phyloP scores from a whole-genome alignment of 1,140 invertebrate genomes.

The Bombus waltoni region DNA sequence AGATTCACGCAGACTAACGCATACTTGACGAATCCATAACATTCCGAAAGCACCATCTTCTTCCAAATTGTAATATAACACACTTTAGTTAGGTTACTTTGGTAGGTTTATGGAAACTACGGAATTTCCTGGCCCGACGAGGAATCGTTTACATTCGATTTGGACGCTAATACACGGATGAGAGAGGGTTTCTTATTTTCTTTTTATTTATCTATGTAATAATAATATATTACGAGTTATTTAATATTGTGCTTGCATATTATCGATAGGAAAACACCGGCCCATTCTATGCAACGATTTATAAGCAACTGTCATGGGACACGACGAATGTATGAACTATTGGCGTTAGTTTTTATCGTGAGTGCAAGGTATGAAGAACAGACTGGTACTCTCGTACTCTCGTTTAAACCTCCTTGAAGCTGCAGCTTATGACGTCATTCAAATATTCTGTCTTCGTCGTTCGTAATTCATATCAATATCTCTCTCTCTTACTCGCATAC shows the following conservation, averaged over 20 bases:
- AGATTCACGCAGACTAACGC: constrained; percentile 87
- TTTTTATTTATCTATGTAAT: neutral
- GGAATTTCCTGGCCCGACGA: neutral
- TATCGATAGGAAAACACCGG: neutral
- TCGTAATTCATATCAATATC: neutral
- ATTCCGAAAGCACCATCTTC: constrained; percentile 86
- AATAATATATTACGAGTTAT: neutral
- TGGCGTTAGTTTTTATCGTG: constrained; percentile 26
- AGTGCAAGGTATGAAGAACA: constrained; percentile 8
- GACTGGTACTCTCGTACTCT: constrained; percentile 30
- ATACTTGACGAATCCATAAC: constrained; percentile 88
- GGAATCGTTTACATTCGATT: constrained; percentile 17
- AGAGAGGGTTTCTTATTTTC: neutral
- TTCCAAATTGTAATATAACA: constrained; percentile 8
- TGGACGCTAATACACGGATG: neutral
- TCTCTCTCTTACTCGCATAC: neutral
- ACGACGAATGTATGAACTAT: neutral
- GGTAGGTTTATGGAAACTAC: neutral
- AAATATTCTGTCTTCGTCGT: neutral
- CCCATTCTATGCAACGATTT: constrained; percentile 56
- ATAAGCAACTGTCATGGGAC: constrained; percentile 62
- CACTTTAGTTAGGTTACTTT: constrained; percentile 25
- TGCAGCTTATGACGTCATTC: constrained; percentile 41
- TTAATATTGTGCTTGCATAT: constrained; percentile 6
- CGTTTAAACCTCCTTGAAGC: constrained; percentile 42